Evolutionary conservation across 2,888 invertebrate species (phyloP).

Genomic region (Chloroclystis v-ata): DNA sequence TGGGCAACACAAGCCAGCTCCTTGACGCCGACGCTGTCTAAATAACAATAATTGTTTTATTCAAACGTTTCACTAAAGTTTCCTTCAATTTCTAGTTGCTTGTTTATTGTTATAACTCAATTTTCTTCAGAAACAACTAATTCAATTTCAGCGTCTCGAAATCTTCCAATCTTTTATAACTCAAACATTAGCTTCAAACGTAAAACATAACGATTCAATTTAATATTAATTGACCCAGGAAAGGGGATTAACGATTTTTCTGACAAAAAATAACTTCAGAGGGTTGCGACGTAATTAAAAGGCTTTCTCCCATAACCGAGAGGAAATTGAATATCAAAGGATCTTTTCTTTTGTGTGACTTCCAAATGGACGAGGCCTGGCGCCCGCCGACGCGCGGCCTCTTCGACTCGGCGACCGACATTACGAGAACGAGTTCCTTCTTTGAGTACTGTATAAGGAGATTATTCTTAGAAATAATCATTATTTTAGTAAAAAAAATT

Average conservation of each 20-base stretch:
- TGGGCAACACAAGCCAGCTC: not conserved
- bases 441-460: no score
- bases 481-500: no score
- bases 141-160: slow-evolving; percentile 9
- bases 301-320: slow-evolving; percentile 34
- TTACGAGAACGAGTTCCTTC: no score
- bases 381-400: no score
- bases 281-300: slow-evolving; percentile 33
- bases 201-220: slow-evolving; percentile 28
- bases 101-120: slow-evolving; percentile 6
- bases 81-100: slow-evolving; percentile 4
- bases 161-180: slow-evolving; percentile 9
- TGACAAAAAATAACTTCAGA: slow-evolving; percentile 33
- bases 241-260: slow-evolving; percentile 21
- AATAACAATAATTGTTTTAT: not conserved
- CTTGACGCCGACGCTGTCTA: slow-evolving; percentile 1
- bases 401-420: no score
- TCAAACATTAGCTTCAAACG: slow-evolving; percentile 14
- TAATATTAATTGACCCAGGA: slow-evolving; percentile 20
- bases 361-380: not conserved
- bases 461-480: no score
- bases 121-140: slow-evolving; percentile 10
- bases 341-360: slow-evolving; percentile 27
- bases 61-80: not conserved
- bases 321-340: slow-evolving; percentile 44